A percentile compares a stretch with the other conserved stretches of the same genome.
phyloP scores from a whole-genome alignment of 2,797 vertebrate species.

The Poecilia velifera region DNA sequence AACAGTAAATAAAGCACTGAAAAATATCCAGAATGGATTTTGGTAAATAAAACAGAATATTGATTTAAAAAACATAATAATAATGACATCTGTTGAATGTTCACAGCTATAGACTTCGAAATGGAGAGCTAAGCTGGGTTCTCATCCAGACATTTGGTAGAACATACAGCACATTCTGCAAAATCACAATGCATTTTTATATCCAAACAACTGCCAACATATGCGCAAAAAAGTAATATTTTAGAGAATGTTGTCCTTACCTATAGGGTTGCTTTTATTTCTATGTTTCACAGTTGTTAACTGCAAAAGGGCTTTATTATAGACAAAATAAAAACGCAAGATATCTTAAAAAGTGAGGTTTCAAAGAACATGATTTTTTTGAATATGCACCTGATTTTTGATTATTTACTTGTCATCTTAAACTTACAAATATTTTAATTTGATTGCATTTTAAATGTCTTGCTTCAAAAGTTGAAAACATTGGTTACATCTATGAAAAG shows the following conservation, averaged over 20 bases:
- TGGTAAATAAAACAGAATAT: constrained; percentile 12
- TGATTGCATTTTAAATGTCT: constrained; percentile 5
- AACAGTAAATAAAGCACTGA: constrained; percentile 24
- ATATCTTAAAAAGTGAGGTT: background rate
- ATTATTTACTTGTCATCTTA: background rate
- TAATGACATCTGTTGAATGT: constrained; percentile 1
- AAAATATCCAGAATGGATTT: background rate
- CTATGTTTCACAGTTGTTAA: background rate
- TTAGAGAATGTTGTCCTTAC: constrained; percentile 1
- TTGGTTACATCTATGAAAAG: background rate
- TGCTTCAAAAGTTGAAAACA: constrained; percentile 7
- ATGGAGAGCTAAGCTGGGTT: background rate
- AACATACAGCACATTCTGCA: constrained; percentile 1
- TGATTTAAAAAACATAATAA: background rate
- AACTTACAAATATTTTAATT: constrained; percentile 1
- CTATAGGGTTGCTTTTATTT: background rate
- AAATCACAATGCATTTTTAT: background rate
- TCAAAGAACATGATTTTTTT: background rate
- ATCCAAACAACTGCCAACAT: background rate
- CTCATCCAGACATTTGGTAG: background rate
- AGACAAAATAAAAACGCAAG: background rate
- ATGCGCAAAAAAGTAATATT: background rate
- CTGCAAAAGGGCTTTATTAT: background rate
- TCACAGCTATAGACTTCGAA: constrained; percentile 2
- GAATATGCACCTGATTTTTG: background rate